These are phyloP conservation scores for Polyploca ridens DNA, from an alignment of 2,888 invertebrate genomes.

Conservation along the genomic window DNA sequence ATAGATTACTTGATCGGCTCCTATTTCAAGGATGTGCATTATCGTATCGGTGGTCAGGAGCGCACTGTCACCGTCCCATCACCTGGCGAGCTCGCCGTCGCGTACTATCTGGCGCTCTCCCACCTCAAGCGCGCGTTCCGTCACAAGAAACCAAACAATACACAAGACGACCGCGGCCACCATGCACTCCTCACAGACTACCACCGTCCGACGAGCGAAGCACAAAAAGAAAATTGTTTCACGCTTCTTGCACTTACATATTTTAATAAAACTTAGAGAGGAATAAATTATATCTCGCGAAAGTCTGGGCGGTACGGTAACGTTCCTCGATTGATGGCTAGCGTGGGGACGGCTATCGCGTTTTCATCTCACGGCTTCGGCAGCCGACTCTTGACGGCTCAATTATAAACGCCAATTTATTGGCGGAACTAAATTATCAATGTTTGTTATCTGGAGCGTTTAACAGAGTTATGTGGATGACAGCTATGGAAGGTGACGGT, in stretches of 20 bases:
- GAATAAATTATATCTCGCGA: constrained; percentile 79
- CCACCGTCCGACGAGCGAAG: constrained; percentile 54
- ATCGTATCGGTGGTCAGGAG: constrained; percentile 53
- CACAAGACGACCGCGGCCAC: constrained; percentile 62
- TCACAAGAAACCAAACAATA: constrained; percentile 26
- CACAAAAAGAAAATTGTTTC: constrained; percentile 82
- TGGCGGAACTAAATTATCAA: constrained; percentile 43
- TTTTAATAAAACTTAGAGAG: constrained; percentile 74
- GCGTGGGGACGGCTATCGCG: constrained; percentile 60
- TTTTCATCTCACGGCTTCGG: constrained; percentile 71
- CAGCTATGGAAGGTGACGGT: background rate
- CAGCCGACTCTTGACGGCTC: constrained; percentile 55
- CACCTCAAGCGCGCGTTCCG: constrained; percentile 33
- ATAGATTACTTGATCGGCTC: constrained; percentile 77
- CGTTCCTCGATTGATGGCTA: constrained; percentile 60
- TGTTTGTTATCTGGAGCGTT: constrained; percentile 29
- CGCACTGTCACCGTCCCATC: constrained; percentile 60
- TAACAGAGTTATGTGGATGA: constrained; percentile 18
- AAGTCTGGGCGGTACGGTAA: constrained; percentile 69
- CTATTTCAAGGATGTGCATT: constrained; percentile 82
- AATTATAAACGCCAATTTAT: constrained; percentile 58
- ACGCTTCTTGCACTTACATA: constrained; percentile 79
- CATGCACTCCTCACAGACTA: constrained; percentile 69
- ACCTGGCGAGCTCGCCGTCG: constrained; percentile 42
- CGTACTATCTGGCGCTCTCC: constrained; percentile 24